Base-by-base conservation (phyloP, 2,797 vertebrate genomes). In the Oreochromis mossambicus region DNA sequence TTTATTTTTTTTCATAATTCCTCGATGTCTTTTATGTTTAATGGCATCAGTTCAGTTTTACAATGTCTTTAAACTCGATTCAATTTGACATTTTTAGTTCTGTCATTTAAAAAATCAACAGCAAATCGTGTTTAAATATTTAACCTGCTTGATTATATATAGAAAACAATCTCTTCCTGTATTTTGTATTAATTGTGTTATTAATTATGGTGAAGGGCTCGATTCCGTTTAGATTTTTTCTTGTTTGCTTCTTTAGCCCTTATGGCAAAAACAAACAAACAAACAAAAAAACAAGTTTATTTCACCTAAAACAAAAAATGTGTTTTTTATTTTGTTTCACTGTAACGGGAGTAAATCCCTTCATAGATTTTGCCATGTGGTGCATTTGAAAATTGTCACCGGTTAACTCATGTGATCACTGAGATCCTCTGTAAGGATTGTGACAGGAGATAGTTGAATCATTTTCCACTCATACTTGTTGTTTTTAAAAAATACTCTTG, bases 261-360 rank as follows among this genome's bases (percentile, higher is more conserved):
- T 89, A 88, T 92, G 96, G 96, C 92, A 87, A 91, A 68, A 91
- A 78, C 5, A 10, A n/a, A 51, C n/a, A 13, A 52, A 21, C 24
- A 4, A 52, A 4, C 91, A 86, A 91, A 63, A 9, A 5, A 5
- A 2, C 24, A 73, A 24, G 54, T 85, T 82, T 82, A 80, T 82
- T 76, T 73, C 76, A 77, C 73, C 80, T 85, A 0, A 70, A 52
- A 17, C 55, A 56, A 29, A 5, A 56, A 79, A 68, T 79, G 61
- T 75, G 75, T 5, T 46, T n/a, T 4, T 11, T 2, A 4, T 24
- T 75, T 76, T 32, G 13, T 52, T 73, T 21, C 3, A 10, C 7
- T 85, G 70, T 19, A 32, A 13, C 11, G 2, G 2, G 15, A 85
- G 78, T 12, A 5, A 14, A 14, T 77, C 3, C 1, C n/a, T 66